Conservation (phyloP, 1,140 invertebrate genomes). For the Trinorchestia longiramus region DNA sequence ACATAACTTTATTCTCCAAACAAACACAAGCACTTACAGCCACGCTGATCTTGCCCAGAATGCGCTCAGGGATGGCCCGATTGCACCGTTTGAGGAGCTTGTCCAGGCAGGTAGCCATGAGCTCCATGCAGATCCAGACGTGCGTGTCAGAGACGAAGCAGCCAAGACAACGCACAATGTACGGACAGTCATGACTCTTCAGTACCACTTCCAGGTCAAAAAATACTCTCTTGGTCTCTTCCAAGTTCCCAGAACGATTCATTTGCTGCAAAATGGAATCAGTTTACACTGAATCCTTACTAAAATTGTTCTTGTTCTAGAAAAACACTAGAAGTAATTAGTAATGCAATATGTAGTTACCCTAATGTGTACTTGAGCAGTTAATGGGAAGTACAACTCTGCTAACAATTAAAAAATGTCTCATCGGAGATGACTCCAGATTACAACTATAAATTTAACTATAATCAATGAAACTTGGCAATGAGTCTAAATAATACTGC, state of each 20-base stretch:
- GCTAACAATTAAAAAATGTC: neutral
- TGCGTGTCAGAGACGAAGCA: conserved; percentile 93
- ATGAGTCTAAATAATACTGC: too few relatives aligned
- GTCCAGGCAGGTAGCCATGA: conserved; percentile 98
- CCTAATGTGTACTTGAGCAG: too few relatives aligned
- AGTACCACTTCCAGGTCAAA: conserved; percentile 99
- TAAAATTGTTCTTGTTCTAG: too few relatives aligned
- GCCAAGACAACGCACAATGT: conserved; percentile 96
- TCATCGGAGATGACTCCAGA: too few relatives aligned
- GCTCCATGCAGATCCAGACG: conserved; percentile 83
- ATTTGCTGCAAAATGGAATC: conserved; percentile 82
- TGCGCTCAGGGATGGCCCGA: conserved; percentile 90
- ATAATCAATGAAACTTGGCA: too few relatives aligned
- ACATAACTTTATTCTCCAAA: neutral
- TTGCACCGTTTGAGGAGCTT: conserved; percentile 93
- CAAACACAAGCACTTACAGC: conserved; percentile 78
- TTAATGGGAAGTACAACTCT: neutral
- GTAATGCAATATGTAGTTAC: too few relatives aligned
- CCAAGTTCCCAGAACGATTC: conserved; percentile 93
- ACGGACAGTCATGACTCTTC: conserved; percentile 95
- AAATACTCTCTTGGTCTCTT: conserved; percentile 97
- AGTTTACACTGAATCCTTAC: too few relatives aligned
- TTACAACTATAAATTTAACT: too few relatives aligned
- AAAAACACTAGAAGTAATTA: too few relatives aligned
- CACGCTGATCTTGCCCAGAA: conserved; percentile 96